Conservation (phyloP, 2,797 vertebrate species). For the Cossypha dichroa region DNA sequence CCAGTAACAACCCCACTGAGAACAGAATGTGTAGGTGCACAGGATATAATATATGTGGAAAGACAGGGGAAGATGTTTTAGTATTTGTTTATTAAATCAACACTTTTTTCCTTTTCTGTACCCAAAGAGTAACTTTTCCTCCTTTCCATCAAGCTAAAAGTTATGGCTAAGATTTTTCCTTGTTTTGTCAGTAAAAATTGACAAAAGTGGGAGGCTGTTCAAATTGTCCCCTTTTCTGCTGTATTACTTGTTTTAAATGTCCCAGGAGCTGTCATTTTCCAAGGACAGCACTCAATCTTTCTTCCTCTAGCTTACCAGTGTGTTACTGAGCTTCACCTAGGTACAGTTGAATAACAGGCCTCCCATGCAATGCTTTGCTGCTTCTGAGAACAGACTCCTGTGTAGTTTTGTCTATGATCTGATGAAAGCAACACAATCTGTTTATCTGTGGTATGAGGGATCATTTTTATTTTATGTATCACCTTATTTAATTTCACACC, state of each 20-base stretch:
- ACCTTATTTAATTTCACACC: neutral
- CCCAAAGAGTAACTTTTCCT: neutral
- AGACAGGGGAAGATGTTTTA: neutral
- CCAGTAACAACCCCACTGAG: neutral
- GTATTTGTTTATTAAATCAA: neutral
- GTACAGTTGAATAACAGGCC: neutral
- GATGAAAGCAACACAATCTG: neutral
- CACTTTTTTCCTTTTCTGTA: neutral
- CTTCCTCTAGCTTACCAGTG: neutral
- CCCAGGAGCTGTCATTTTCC: neutral
- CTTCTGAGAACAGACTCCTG: fast-evolving
- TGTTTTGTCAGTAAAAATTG: neutral
- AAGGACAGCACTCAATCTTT: neutral
- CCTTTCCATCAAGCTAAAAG: neutral
- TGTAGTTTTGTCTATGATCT: neutral
- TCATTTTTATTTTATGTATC: neutral
- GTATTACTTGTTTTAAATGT: neutral
- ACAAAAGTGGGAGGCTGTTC: neutral
- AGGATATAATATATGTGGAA: neutral
- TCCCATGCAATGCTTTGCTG: neutral
- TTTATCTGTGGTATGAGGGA: neutral
- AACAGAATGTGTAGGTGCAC: neutral
- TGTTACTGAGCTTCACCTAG: neutral
- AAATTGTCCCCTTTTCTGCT: neutral
- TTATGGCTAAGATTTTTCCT: neutral